Evolutionary conservation across 64 coral and sea anemone species (phyloP).

Genomic region (Orbicella faveolata): DNA sequence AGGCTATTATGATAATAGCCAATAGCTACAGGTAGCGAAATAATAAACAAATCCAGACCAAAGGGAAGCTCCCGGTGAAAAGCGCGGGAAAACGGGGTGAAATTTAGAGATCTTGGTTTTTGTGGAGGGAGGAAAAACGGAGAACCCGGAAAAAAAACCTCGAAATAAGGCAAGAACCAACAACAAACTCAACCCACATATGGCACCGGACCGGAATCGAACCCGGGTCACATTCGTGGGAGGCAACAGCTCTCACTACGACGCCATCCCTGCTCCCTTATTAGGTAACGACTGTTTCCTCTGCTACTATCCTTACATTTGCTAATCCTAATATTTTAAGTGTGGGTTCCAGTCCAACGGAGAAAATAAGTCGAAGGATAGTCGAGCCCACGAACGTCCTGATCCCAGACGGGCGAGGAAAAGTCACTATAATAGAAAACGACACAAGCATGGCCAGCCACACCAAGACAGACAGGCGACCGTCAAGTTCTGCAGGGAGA

Average conservation of each 20-base stretch:
- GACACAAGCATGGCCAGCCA: slow-evolving; percentile 99
- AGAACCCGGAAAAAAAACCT: no score
- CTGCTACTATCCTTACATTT: slow-evolving; percentile 73
- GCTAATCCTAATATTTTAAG: slow-evolving; percentile 86
- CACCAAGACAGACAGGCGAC: slow-evolving; percentile 85
- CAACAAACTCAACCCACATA: no score
- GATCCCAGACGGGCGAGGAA: slow-evolving; percentile 94
- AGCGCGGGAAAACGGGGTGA: no score
- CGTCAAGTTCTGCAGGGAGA: slow-evolving; percentile 78
- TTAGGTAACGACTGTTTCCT: neutral
- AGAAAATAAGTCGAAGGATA: slow-evolving; percentile 91
- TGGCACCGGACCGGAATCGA: no score
- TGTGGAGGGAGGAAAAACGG: no score
- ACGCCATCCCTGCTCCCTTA: neutral
- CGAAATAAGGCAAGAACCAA: no score
- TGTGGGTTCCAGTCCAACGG: slow-evolving; percentile 90
- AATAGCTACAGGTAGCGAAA: no score
- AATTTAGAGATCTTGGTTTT: no score
- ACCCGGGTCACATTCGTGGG: no score
- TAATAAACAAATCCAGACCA: no score
- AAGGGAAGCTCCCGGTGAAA: no score
- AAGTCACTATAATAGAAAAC: slow-evolving; percentile 82
- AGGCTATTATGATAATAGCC: no score
- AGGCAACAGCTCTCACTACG: neutral
- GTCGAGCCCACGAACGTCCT: slow-evolving; percentile 88